phyloP scores from a whole-genome alignment of 2,888 invertebrate species.

The Drosophila formosana region DNA sequence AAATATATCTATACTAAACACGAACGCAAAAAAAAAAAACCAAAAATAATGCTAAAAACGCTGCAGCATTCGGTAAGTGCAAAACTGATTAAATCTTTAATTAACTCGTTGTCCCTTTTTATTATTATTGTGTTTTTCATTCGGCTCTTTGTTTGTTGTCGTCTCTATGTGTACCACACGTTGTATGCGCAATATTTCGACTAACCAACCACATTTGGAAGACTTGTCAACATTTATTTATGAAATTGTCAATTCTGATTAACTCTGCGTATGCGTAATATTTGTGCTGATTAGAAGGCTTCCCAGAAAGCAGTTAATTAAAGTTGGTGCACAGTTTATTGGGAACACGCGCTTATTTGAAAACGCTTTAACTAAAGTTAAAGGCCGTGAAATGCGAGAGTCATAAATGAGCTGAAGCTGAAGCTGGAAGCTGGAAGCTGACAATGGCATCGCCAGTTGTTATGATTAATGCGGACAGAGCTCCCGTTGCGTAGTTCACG shows the following conservation, averaged over 20 bases:
- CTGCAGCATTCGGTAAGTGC: constrained; percentile 72
- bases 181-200: constrained; percentile 23
- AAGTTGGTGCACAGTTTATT: background rate
- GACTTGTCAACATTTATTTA: background rate
- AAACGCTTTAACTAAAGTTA: background rate
- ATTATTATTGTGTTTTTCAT: background rate
- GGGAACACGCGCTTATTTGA: no score
- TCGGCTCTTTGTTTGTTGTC: background rate
- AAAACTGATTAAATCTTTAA: constrained; percentile 32
- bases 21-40: constrained; percentile 12
- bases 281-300: no score
- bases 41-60: constrained; percentile 23
- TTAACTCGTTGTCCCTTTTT: constrained; percentile 19
- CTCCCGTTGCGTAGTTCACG: constrained; percentile 30
- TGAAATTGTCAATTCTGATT: no score
- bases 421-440: background rate
- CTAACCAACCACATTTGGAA: background rate
- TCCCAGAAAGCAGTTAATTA: background rate
- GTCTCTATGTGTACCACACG: constrained; percentile 10
- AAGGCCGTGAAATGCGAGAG: constrained; percentile 9
- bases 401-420: background rate
- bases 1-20: constrained; percentile 30
- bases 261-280: no score
- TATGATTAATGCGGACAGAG: constrained; percentile 50
- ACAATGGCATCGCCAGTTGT: constrained; percentile 25